Base-by-base conservation (phyloP, 2,888 invertebrate species). In the Callyntrura sp. region DNA sequence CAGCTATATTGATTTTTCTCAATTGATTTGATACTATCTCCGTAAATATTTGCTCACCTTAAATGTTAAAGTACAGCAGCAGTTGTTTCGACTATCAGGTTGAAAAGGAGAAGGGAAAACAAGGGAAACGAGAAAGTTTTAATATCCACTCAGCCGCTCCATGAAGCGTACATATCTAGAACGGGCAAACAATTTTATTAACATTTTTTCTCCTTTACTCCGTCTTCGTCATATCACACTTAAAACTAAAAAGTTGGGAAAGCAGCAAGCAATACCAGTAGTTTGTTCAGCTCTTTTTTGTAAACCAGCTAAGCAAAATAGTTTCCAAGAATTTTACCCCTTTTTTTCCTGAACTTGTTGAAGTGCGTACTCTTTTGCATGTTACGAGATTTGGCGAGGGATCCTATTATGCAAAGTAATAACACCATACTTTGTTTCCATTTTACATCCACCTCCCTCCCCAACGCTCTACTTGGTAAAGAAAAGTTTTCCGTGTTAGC, bases 401-500 rank as follows among this genome's bases (percentile, higher is more conserved):
- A 43, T 68, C 12, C n/a, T 17, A 28, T 12, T 70, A 45, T 11
- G 62, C 8, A 25, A 35, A 17, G 45, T 20, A 70, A 70, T 70
- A 70, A 70, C 45, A 70, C 17, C 70, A 70, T 68, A 68, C 20
- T 70, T 70, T 70, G 45, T 70, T 45, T 70, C 70, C 35, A 35
- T 35, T 68, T 8, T 68, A 35, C 45, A 45, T 45, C 70, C 45
- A 20, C 20, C 20, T n/a, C n/a, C 17, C 45, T 68, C 70, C n/a
- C n/a, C n/a, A n/a, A 45, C 17, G 20, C 45, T 20, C n/a, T 6
- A 4, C 6, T 35, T 35, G 35, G 35, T 14, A 9, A 70, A 25
- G 20, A 70, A 70, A 70, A 17, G n/a, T 70, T 70, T 70, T 70
- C 45, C 70, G 70, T 70, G 70, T 17, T 68, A 62, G 68, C 14